Percentiles rank a stretch among this genome's conserved stretches.
These are phyloP conservation scores for Spatulosminthurus flaviceps DNA, from an alignment of 2,888 invertebrate species.

Conservation along the genomic window DNA sequence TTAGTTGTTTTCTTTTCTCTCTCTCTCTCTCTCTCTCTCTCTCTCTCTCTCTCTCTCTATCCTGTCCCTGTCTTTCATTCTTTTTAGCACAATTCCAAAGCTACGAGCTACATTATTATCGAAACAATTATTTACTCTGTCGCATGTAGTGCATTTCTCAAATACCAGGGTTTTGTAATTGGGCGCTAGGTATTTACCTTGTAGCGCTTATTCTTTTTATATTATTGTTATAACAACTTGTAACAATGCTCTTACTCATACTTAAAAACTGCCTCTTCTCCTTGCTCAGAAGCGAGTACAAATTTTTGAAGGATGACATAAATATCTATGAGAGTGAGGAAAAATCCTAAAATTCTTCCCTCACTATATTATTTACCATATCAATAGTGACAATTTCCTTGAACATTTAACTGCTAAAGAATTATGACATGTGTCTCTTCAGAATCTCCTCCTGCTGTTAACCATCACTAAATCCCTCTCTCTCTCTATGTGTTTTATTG, in stretches of 20 bases:
- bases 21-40: not conserved
- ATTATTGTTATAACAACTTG: too few species aligned
- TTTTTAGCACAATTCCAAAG: not conserved
- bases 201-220: too few species aligned
- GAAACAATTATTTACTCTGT: too few species aligned
- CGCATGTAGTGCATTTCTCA: too few species aligned
- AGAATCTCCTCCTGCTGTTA: not conserved
- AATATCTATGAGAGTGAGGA: too few species aligned
- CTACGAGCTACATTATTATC: too few species aligned
- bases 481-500: not conserved
- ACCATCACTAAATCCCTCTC: not conserved
- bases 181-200: too few species aligned
- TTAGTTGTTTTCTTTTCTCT: conserved; percentile 9
- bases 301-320: conserved; percentile 16
- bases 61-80: not conserved
- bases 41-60: not conserved
- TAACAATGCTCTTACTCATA: too few species aligned
- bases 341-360: conserved; percentile 22
- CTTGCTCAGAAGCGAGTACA: not conserved
- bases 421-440: not conserved
- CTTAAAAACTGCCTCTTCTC: too few species aligned
- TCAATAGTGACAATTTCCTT: conserved; percentile 33
- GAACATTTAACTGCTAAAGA: conserved; percentile 8
- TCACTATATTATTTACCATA: conserved; percentile 12
- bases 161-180: too few species aligned